Evolutionary conservation across 1,140 invertebrate species (phyloP), one percentile per base, ranked within the genome.

Genomic region (Acyrthosiphon pisum): DNA sequence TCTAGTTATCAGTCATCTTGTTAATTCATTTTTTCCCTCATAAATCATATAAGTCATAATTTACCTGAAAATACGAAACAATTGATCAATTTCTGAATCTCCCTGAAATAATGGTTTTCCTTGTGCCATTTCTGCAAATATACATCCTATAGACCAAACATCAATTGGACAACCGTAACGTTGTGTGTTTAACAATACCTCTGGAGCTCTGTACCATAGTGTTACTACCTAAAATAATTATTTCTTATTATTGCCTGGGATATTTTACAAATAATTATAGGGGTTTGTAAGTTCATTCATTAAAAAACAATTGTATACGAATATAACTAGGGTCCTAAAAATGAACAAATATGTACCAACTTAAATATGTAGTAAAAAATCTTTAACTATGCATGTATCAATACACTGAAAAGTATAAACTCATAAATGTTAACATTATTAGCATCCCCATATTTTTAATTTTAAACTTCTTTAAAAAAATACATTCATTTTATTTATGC

Each of bases 191-290:
- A 99, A 96, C 9, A 99, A 96, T 50, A 99, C 98, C 96, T 99
- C 99, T 2, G 99, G 99, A 0, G 99, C 98, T 95, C 99, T 96
- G 95, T 99, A 99, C 99, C 99, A 99, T 22, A 99, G 95, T 8
- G 99, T 99, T 6, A 99, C 99, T 86, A 99, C 96, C 96, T 96
- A 91, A 76, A 41, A 41, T 41, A 4, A 41, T 41, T 41, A 41
- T 41, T 41, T 41, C 41, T 41, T 41, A 41, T 41, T 3, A 41
- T 41, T 41, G 2, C 41, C 41, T 41, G 4, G 41, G 4, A 41
- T 41, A 41, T 41, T 41, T 41, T 41, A 41, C 2, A 41, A 41
- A 41, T 41, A 41, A 41, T 41, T 41, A 41, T 4, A 41, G 41
- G 41, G 41, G 41, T 4, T 41, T 4, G 41, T 41, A 41, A 41